Conservation (phyloP, 2,797 vertebrate species). For the Crypturellus tataupa region DNA sequence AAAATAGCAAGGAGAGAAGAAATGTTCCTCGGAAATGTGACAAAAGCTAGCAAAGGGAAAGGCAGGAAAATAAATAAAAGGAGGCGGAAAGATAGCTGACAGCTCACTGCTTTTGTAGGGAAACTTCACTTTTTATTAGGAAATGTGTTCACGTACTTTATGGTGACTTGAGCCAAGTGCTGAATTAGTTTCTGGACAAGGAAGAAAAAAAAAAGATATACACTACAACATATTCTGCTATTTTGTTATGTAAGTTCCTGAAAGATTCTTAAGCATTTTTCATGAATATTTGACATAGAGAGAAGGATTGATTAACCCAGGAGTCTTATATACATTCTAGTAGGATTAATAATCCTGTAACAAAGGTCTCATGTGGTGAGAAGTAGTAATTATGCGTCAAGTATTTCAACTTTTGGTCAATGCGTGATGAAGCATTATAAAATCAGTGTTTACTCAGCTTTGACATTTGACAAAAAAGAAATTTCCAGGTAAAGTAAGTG, state of each 20-base stretch:
- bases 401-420: not conserved
- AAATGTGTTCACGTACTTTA: conserved; percentile 52
- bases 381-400: not conserved
- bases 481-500: not conserved
- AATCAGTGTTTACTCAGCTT: conserved; percentile 7
- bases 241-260: not conserved
- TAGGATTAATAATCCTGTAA: not conserved
- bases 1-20: conserved; percentile 9
- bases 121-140: conserved; percentile 60
- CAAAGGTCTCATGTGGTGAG: not conserved
- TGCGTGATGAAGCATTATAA: not conserved
- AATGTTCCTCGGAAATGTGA: conserved; percentile 52
- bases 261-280: conserved; percentile 1
- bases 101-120: conserved; percentile 27
- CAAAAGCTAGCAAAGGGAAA: conserved; percentile 29
- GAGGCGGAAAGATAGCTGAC: conserved; percentile 44
- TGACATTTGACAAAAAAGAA: conserved; percentile 8
- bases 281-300: not conserved
- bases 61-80: conserved; percentile 56
- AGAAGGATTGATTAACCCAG: not conserved
- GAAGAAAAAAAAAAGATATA: not conserved
- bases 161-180: conserved; percentile 37
- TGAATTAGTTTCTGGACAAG: conserved; percentile 18
- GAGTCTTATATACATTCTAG: not conserved
- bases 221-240: not conserved